These are phyloP conservation scores for Anas bernieri DNA, from an alignment of 2,797 vertebrate species.

Conservation along the genomic window DNA sequence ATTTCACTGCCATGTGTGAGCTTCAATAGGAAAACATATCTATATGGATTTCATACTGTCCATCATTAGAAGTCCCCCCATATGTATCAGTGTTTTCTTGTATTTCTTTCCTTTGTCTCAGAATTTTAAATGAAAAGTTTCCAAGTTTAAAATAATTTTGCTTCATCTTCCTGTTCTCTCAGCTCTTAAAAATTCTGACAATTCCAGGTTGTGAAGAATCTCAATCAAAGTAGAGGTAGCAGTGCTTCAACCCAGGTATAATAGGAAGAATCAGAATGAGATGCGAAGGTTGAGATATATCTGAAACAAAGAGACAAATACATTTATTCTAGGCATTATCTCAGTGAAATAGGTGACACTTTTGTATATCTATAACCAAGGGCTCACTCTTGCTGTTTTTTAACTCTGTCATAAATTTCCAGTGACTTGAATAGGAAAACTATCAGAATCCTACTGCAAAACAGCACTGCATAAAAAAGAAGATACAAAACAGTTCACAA, in stretches of 20 bases:
- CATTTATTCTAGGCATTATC: neutral
- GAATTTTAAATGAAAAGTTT: neutral
- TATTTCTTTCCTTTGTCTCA: neutral
- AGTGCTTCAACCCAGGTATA: neutral
- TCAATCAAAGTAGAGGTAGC: neutral
- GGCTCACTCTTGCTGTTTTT: neutral
- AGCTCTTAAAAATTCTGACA: neutral
- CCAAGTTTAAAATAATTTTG: neutral
- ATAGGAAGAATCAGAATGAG: neutral
- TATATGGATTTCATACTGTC: neutral
- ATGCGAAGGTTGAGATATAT: neutral
- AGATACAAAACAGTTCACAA: neutral
- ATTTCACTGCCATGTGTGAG: neutral
- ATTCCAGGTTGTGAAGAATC: neutral
- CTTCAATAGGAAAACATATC: neutral
- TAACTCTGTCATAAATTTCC: neutral
- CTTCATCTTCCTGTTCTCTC: neutral
- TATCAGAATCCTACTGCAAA: neutral
- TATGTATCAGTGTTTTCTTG: neutral
- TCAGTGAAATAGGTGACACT: neutral
- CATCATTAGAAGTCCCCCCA: neutral
- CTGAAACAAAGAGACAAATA: neutral
- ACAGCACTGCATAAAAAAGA: neutral
- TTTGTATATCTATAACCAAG: neutral
- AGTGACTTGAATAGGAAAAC: neutral